Base-by-base conservation (phyloP, 2,888 invertebrate species). In the Drosophila barbarae region DNA sequence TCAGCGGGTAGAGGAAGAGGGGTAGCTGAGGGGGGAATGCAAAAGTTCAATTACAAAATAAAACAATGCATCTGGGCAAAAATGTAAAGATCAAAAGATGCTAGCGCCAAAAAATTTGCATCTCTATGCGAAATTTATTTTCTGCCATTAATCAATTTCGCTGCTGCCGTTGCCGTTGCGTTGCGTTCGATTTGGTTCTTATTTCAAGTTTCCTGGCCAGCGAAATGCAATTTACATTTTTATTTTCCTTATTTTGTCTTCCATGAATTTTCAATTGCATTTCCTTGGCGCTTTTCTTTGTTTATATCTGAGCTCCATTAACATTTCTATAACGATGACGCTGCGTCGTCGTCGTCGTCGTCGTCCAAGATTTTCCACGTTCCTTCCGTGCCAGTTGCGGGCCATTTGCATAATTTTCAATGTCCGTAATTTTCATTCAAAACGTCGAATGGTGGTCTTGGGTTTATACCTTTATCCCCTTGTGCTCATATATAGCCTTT, bases 331-430 rank as follows among this genome's bases (percentile, higher is more conserved):
- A 71, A 71, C 51, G 76, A 71, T 67, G 77, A 70, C 57, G 74
- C 47, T 57, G 72, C 66, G 66, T 34, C n/a, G 39, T 12, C 10
- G 42, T 18, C 10, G 42, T 18, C 10, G 23, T 21, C 30, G 54
- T 9, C 34, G 67, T 76, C 66, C 64, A 76, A 78, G 70, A 65
- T 47, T 61, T 52, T 49, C 59, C 59, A 38, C 44, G 52, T 49
- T 59, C 47, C 50, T 35, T 15, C 51, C 39, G 49, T 38, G 36
- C 10, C 23, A 21, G 28, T 41, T 63, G 34, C 38, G 15, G 30
- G 42, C 72, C 63, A 82, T 82, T 82, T 77, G 77, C 77, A 78
- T 78, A 82, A 78, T 82, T 70, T 79, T 73, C 74, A 82, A 79
- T 82, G 82, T 72, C 70, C 59, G 71, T 69, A 78, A 81, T 72